These are phyloP conservation scores for Syndactyla subalaris DNA, from an alignment of 2,797 vertebrate genomes.

Conservation along the genomic window DNA sequence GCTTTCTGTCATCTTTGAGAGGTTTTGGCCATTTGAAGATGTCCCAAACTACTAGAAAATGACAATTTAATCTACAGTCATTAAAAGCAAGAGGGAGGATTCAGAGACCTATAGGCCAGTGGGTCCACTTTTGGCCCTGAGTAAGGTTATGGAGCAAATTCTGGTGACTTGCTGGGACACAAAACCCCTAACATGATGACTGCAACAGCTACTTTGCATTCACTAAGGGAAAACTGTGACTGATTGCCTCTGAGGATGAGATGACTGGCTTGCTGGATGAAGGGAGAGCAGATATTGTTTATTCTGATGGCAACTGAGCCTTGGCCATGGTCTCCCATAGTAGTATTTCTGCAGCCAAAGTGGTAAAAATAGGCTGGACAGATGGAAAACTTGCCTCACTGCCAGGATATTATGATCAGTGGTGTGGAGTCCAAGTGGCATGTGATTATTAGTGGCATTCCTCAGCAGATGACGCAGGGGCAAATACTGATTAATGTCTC, in stretches of 20 bases:
- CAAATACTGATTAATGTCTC: constrained; percentile 31
- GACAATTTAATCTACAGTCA: neutral
- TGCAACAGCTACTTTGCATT: neutral
- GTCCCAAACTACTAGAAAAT: neutral
- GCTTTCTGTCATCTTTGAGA: neutral
- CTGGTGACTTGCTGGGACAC: neutral
- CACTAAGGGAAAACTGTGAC: neutral
- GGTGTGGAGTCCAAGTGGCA: neutral
- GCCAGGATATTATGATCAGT: neutral
- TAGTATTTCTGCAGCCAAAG: neutral
- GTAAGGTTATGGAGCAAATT: neutral
- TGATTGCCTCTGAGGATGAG: neutral
- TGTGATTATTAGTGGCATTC: neutral
- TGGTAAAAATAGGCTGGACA: constrained; percentile 7
- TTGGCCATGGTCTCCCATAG: neutral
- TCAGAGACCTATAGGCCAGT: neutral
- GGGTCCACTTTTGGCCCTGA: neutral
- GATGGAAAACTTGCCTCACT: neutral
- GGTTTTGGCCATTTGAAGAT: neutral
- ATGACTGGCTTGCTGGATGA: neutral
- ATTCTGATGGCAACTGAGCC: neutral
- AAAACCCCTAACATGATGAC: accelerated
- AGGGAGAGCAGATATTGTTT: neutral
- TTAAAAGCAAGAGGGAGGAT: neutral
- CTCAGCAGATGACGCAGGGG: neutral